These are phyloP conservation scores for Athene cunicularia DNA, from an alignment of 2,113 vertebrate genomes.

Conservation along the genomic window DNA sequence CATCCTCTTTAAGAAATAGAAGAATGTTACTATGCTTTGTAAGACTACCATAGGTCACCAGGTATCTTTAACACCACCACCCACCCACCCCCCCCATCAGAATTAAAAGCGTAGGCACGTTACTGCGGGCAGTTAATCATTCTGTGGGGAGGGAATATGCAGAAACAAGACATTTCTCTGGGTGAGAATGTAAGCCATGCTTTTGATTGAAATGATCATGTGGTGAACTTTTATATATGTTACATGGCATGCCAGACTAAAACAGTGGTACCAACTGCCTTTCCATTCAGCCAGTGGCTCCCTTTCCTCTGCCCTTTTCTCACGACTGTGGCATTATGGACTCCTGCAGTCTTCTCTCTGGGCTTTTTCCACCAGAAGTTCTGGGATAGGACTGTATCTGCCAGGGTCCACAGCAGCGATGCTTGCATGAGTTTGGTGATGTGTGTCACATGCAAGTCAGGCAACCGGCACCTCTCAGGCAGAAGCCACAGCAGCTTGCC, in stretches of 20 bases:
- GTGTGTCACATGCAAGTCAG: neutral
- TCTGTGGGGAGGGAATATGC: neutral
- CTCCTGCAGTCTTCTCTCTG: neutral
- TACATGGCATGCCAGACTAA: neutral
- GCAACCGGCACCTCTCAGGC: neutral
- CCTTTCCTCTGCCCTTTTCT: neutral
- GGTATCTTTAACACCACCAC: neutral
- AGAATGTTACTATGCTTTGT: neutral
- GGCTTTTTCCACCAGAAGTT: neutral
- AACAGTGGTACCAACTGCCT: neutral
- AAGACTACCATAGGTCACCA: neutral
- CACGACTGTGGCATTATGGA: neutral
- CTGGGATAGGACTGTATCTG: neutral
- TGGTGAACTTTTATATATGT: neutral
- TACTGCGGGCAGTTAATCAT: neutral
- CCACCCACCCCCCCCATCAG: neutral
- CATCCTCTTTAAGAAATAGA: neutral
- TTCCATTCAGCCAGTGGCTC: rapidly evolving
- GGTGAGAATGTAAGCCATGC: neutral
- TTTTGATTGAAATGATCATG: neutral
- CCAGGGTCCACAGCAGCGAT: neutral
- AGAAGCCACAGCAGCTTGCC: neutral
- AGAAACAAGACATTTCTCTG: neutral
- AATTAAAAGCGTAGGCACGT: neutral
- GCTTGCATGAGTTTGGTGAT: neutral